Base-by-base conservation (phyloP, 2,888 invertebrate species). In the Troides oblongomaculatus region DNA sequence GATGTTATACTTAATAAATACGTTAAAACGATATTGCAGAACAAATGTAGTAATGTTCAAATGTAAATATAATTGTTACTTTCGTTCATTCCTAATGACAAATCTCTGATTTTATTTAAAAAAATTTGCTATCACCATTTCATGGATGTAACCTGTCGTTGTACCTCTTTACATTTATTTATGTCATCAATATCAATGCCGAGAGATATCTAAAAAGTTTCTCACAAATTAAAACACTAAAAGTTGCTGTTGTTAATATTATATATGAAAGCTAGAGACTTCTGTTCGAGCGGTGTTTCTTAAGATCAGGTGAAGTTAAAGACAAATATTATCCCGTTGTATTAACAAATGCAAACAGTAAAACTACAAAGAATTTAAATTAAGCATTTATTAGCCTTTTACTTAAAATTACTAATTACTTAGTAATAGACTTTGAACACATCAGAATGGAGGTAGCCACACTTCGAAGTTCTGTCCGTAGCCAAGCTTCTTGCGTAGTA, bases 401-500 rank as follows among this genome's bases (percentile, higher is more conserved):
- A 71, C 67, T 73, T 75, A 72, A 71, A 68, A 68, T 62, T 72
- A 72, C 71, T 74, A 63, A 53, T 50, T 18, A 30, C 62, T 68
- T 62, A 68, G n/a, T 62, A 66, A 43, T 67, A 69, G 70, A n/a
- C 8, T 67, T 64, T 70, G 89, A 91, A 90, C 90, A 90, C 90
- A 86, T 88, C 80, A 91, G 71, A 86, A 88, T 1, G 92, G 92
- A 66, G 94, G 94, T 79, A 94, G 87, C 94, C 94, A 94, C 83
- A 94, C 93, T 92, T 91, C 84, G 62, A 92, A 89, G 68, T 87
- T 81, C 2, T 91, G 85, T 75, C 93, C 93, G 83, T 90, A 93
- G 75, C 90, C 92, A 77, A 94, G 89, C 84, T 94, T 92, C 85
- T 93, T 93, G 77, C 93, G 89, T 75, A 93, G 88, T 74, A 88